Evolutionary conservation across 64 coral and sea anemone species (phyloP).

Genomic region (Porites lutea): DNA sequence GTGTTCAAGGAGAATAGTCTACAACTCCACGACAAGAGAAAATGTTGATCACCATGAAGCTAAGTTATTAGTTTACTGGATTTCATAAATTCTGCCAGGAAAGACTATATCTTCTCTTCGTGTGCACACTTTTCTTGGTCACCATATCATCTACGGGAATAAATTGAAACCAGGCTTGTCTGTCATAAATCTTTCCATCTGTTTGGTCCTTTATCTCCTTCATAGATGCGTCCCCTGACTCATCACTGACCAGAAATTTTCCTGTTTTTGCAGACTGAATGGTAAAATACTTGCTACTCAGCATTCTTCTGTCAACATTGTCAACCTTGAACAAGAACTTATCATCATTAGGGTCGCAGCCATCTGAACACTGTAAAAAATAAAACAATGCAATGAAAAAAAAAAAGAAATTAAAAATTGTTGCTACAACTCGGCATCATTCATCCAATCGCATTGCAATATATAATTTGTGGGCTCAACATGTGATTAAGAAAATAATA

Average conservation of each 20-base stretch:
- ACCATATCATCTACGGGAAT: background rate
- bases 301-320: no score
- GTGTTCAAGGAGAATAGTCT: no score
- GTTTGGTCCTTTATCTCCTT: background rate
- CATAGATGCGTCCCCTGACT: background rate
- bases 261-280: background rate
- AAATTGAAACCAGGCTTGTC: slow-evolving; percentile 8
- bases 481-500: no score
- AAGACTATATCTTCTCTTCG: no score
- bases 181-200: background rate
- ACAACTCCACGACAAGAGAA: no score
- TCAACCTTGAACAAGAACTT: background rate
- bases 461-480: no score
- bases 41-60: no score
- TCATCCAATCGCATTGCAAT: no score
- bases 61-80: background rate
- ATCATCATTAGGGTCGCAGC: background rate
- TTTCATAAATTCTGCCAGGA: background rate
- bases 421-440: no score
- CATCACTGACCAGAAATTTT: background rate
- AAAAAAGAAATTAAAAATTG: no score
- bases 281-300: background rate
- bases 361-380: no score
- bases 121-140: background rate
- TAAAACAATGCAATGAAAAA: background rate